Percentiles rank a stretch among this genome's conserved stretches.
phyloP scores from a whole-genome alignment of 2,888 invertebrate species.

The Zygaena filipendulae region DNA sequence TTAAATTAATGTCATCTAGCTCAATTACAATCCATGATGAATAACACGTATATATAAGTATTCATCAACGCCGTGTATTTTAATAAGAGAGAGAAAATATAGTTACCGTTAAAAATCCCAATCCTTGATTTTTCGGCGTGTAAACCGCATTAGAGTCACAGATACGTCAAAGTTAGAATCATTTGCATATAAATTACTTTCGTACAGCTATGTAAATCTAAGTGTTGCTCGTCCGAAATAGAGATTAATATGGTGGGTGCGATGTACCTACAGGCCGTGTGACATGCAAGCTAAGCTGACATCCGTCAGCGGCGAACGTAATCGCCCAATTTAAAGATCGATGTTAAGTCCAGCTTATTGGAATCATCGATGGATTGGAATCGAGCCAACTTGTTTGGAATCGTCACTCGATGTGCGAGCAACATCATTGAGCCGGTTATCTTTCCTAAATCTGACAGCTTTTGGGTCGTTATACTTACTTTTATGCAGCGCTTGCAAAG shows the following conservation, averaged over 20 bases:
- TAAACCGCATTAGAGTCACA: conserved; percentile 52
- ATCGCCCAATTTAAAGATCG: conserved; percentile 63
- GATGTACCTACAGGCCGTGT: conserved; percentile 44
- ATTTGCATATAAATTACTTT: conserved; percentile 68
- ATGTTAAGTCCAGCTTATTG: conserved; percentile 63
- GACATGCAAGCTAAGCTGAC: conserved; percentile 65
- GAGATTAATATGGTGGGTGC: conserved; percentile 64
- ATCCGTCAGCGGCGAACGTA: conserved; percentile 64
- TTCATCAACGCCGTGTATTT: too few species aligned
- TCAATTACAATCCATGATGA: too few species aligned
- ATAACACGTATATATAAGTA: too few species aligned
- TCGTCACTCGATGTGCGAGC: conserved; percentile 33
- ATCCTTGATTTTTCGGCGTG: too few species aligned
- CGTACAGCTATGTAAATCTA: conserved; percentile 60
- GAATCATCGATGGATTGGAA: conserved; percentile 50
- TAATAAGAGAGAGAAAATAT: too few species aligned
- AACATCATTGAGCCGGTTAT: conserved; percentile 39
- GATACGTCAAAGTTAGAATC: conserved; percentile 56
- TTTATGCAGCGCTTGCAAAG: conserved; percentile 21
- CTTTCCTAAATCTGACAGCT: conserved; percentile 47
- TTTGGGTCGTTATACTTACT: conserved; percentile 36
- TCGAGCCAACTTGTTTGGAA: conserved; percentile 35
- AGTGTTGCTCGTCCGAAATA: conserved; percentile 60
- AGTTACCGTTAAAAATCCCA: too few species aligned
- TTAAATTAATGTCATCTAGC: too few species aligned